Conservation (phyloP, 2,888 invertebrate species). For the Crematogaster levior region DNA sequence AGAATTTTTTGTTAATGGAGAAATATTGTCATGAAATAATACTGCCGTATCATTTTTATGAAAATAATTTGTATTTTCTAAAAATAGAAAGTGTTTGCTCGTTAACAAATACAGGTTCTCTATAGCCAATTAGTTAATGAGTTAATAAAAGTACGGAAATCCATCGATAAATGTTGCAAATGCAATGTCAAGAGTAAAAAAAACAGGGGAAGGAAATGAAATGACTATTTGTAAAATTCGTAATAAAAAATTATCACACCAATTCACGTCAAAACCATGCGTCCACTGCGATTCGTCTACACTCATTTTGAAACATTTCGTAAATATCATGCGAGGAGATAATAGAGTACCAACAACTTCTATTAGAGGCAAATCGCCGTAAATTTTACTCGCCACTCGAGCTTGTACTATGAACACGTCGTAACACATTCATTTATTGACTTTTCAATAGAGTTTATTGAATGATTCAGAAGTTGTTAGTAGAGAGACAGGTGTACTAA, state of each 20-base stretch:
- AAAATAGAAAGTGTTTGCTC: conserved; percentile 8
- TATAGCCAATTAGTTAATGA: conserved; percentile 43
- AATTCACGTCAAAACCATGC: conserved; percentile 81
- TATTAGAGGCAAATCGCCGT: conserved; percentile 53
- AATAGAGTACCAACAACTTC: conserved; percentile 47
- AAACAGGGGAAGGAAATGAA: conserved; percentile 58
- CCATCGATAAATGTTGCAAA: conserved; percentile 70
- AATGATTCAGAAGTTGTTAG: conserved; percentile 50
- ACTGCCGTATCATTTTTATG: not conserved
- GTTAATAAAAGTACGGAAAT: conserved; percentile 44
- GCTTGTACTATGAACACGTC: conserved; percentile 17
- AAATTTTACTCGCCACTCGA: conserved; percentile 61
- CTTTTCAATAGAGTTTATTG: conserved; percentile 27
- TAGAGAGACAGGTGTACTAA: conserved; percentile 47
- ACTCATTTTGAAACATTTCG: conserved; percentile 73
- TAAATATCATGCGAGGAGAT: conserved; percentile 73
- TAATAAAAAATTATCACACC: conserved; percentile 70
- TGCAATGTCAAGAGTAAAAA: conserved; percentile 76
- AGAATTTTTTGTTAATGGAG: conserved; percentile 16
- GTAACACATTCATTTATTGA: conserved; percentile 3
- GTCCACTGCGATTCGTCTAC: conserved; percentile 75
- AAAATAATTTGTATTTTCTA: conserved; percentile 9
- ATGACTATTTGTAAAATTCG: conserved; percentile 70
- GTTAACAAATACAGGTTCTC: conserved; percentile 12
- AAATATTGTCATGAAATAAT: conserved; percentile 23